These are phyloP conservation scores for Salmo trutta DNA, from an alignment of 2,797 vertebrate species.

Conservation along the genomic window DNA sequence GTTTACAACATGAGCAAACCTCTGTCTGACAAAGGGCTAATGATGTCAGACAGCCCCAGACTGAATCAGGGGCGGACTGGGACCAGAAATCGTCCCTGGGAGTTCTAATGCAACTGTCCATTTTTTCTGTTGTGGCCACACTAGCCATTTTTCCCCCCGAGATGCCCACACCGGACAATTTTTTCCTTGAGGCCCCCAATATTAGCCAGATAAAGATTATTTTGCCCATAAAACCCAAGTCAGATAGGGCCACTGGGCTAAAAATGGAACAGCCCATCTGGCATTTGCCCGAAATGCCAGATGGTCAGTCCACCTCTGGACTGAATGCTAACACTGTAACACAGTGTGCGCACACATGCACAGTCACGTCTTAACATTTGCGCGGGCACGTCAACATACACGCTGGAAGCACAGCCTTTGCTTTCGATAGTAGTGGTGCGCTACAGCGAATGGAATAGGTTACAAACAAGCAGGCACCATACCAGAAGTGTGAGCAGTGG, in stretches of 20 bases:
- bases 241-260: too few relatives aligned
- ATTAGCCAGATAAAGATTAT: too few relatives aligned
- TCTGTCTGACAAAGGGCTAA: conserved; percentile 46
- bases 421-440: conserved; percentile 68
- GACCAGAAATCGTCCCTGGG: too few relatives aligned
- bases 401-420: conserved; percentile 61
- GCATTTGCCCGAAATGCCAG: too few relatives aligned
- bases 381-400: conserved; percentile 71
- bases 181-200: too few relatives aligned
- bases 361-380: conserved; percentile 64
- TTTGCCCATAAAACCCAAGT: too few relatives aligned
- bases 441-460: conserved; percentile 60
- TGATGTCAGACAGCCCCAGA: conserved; percentile 71
- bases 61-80: neutral
- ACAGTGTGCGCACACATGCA: conserved; percentile 69
- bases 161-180: neutral
- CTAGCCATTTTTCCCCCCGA: neutral
- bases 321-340: conserved; percentile 14
- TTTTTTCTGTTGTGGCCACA: too few relatives aligned
- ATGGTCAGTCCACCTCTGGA: neutral
- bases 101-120: too few relatives aligned
- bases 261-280: too few relatives aligned
- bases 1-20: conserved; percentile 54
- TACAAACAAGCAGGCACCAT: conserved; percentile 58
- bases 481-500: conserved; percentile 58